Conservation (phyloP, 2,797 vertebrate species). For the Malurus leucopterus region DNA sequence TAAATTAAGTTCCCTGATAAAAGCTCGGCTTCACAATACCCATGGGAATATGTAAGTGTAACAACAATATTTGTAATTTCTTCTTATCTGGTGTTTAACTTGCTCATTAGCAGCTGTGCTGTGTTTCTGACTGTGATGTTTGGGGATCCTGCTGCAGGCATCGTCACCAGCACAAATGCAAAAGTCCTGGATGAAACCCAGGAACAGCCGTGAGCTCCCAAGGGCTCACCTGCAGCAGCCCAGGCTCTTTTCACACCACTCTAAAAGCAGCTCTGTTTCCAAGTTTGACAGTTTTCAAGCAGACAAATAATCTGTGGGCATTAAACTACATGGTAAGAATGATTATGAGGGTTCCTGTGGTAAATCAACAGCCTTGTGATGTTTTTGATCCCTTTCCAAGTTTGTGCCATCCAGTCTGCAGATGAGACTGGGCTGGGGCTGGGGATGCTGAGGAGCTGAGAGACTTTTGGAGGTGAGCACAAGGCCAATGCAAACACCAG, state of each 20-base stretch:
- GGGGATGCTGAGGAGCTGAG: background rate
- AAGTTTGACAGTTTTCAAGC: background rate
- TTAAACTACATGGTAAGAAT: background rate
- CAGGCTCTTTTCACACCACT: background rate
- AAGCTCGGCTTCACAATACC: background rate
- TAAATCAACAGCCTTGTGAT: background rate
- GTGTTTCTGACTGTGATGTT: background rate
- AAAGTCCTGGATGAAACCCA: background rate
- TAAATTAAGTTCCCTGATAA: conserved; percentile 44
- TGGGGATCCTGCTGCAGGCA: background rate
- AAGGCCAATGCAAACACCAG: background rate
- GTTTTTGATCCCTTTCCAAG: background rate
- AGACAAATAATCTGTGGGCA: background rate
- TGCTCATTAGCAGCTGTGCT: conserved; percentile 38
- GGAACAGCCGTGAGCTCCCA: background rate
- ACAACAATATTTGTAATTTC: conserved; percentile 26
- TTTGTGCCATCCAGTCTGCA: background rate
- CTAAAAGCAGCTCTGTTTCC: background rate
- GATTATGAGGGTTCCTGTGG: background rate
- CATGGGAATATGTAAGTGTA: background rate
- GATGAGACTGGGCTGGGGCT: background rate
- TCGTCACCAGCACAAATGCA: background rate
- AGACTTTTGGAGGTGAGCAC: background rate
- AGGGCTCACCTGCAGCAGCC: background rate
- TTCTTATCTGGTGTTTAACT: conserved; percentile 33